These are phyloP conservation scores for Pandemis cinnamomeana DNA, from an alignment of 2,888 invertebrate species.

Conservation along the genomic window DNA sequence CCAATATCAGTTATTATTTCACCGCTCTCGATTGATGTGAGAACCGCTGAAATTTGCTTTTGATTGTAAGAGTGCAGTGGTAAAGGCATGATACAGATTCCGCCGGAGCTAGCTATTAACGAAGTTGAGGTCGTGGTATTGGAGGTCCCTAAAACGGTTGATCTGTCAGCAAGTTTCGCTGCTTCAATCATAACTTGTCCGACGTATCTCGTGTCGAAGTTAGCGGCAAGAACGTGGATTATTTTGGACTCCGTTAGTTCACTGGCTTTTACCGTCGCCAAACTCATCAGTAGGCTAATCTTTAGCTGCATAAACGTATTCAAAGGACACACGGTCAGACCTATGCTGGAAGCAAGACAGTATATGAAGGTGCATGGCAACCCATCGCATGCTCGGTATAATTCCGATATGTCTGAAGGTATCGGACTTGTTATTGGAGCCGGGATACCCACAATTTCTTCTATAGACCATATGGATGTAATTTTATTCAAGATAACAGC, in stretches of 20 bases:
- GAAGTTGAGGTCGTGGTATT: conserved; percentile 58
- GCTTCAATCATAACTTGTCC: conserved; percentile 68
- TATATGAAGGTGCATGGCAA: conserved; percentile 76
- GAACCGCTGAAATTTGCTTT: conserved; percentile 60
- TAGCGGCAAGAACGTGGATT: conserved; percentile 68
- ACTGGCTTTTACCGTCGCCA: conserved; percentile 71
- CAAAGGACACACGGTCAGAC: conserved; percentile 66
- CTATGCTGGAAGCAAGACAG: conserved; percentile 73
- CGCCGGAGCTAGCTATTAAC: conserved; percentile 66
- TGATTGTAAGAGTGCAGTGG: conserved; percentile 71
- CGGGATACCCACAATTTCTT: conserved; percentile 54
- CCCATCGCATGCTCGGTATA: conserved; percentile 62
- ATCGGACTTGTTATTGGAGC: conserved; percentile 59
- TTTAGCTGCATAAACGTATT: conserved; percentile 76
- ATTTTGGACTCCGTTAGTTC: conserved; percentile 59
- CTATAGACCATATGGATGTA: conserved; percentile 64
- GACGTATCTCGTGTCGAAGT: conserved; percentile 67
- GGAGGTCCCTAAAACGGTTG: conserved; percentile 58
- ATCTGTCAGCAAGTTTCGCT: conserved; percentile 63
- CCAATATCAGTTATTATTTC: conserved; percentile 57
- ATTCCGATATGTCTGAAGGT: conserved; percentile 61
- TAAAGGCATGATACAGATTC: conserved; percentile 68
- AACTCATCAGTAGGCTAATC: conserved; percentile 70
- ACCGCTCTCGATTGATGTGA: conserved; percentile 68
- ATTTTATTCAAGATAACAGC: conserved; percentile 62